Base-by-base conservation (phyloP, 1,140 invertebrate genomes). In the Drosophila tsacasi region DNA sequence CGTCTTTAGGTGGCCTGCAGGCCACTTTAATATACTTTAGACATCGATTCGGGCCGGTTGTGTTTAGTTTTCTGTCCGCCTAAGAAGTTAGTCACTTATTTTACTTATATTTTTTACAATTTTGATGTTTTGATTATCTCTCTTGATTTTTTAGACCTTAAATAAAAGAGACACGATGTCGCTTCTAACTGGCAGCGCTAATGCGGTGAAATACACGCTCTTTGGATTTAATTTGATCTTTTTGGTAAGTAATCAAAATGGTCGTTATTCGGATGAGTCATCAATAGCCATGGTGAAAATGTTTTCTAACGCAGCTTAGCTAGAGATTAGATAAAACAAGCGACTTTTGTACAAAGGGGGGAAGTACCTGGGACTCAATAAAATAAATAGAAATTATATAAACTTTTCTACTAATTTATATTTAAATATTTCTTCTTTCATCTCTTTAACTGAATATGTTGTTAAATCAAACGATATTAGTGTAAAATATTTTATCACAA, bases 161-260 rank as follows among this genome's bases (percentile, higher is more conserved):
- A 54, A 64, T 44, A 7, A 79, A 65, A 32, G 3, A 27, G 27
- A 10, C 58, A 86, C 64, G 47, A 93, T 93, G 92, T 91, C 91
- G 37, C 49, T 91, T 30, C 65, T 94, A 44, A 93, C 94, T 39
- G 77, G 92, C 58, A 93, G 94, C 73, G 94, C 94, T 7, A 93
- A 93, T 90, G 94, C 93, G 62, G 92, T 96, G 59, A 96, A 96
- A 92, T 95, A 95, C 85, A 93, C 96, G 57, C 93, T 96, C 63
- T 96, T 96, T 90, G 87, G 94, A 54, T 96, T 96, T 92, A 96
- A 96, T 89, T 93, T 96, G 54, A 73, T 96, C 27, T 96, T 96
- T 92, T 94, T 96, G 93, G 95, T 96, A 92, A 96, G 94, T 94
- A 52, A 42, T 52, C 35, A 10, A 35, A 3, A 9, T 12, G 32